Percentiles rank a stretch among this genome's conserved stretches.
Evolutionary conservation across 2,888 invertebrate species (phyloP).

Genomic region (Dendrolimus houi): DNA sequence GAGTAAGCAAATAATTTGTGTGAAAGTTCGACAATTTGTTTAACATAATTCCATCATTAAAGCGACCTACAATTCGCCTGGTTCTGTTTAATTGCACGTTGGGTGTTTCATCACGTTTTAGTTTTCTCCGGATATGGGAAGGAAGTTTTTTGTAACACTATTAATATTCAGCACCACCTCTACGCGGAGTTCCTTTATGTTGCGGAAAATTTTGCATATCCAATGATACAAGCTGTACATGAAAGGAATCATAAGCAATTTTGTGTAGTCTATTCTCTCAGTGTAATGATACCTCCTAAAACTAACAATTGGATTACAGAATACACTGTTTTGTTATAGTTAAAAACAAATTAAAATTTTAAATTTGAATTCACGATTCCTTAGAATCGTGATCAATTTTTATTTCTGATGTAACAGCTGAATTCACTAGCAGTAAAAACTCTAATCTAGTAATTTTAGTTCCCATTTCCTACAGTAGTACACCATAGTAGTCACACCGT

Average conservation of each 20-base stretch:
- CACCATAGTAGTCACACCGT: too few species aligned
- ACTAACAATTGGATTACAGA: too few species aligned
- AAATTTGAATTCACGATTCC: background rate
- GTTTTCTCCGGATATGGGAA: background rate
- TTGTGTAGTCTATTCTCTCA: too few species aligned
- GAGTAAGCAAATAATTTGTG: background rate
- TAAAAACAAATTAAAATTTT: background rate
- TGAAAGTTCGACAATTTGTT: background rate
- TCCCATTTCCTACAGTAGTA: too few species aligned
- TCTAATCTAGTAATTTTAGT: too few species aligned
- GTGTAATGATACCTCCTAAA: too few species aligned
- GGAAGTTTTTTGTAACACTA: background rate
- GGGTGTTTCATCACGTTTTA: background rate
- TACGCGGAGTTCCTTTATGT: too few species aligned
- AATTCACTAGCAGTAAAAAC: constrained; percentile 1
- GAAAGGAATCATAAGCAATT: too few species aligned
- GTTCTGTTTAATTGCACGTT: background rate
- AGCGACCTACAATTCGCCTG: background rate
- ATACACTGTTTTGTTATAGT: too few species aligned
- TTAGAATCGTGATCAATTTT: background rate
- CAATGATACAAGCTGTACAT: too few species aligned
- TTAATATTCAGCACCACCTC: too few species aligned
- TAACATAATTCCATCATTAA: background rate
- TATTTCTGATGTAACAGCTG: background rate
- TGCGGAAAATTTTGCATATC: too few species aligned